A percentile compares a stretch with the other conserved stretches of the same genome.
Conservation (phyloP, 1,140 invertebrate genomes). For the Polypedilum pembai region DNA sequence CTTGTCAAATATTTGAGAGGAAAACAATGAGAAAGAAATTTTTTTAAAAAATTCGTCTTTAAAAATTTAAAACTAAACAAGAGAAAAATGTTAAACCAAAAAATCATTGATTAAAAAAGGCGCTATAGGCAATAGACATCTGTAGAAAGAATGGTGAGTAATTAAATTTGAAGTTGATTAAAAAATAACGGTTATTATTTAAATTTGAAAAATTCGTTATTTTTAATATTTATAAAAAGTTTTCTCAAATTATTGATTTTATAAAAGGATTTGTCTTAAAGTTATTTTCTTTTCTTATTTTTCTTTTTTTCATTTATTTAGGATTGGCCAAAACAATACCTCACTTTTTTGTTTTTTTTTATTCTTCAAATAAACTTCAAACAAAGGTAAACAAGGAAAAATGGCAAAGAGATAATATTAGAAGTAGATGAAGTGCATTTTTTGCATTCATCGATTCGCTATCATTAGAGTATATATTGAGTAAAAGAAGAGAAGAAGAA, state of each 20-base stretch:
- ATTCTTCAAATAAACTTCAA: neutral
- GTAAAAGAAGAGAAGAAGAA: neutral
- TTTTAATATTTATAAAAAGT: neutral
- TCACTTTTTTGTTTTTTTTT: constrained; percentile 1
- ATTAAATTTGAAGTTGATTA: no score
- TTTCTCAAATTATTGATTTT: no score
- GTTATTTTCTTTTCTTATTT: neutral
- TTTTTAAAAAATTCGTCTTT: constrained; percentile 2
- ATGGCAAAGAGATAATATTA: neutral
- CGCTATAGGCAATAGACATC: neutral
- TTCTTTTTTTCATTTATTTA: neutral
- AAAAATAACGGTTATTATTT: no score
- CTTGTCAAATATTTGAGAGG: neutral
- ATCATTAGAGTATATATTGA: neutral
- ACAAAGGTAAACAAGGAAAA: constrained; percentile 10
- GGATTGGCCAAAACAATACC: constrained; percentile 24
- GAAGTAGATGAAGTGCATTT: neutral
- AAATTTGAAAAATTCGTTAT: neutral
- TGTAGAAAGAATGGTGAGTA: neutral
- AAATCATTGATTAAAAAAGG: constrained; percentile 3
- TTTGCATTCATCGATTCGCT: constrained; percentile 2
- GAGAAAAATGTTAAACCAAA: constrained; percentile 13
- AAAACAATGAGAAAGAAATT: neutral
- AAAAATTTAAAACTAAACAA: neutral
- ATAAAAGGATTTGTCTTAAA: no score